phyloP scores from a whole-genome alignment of 2,113 vertebrate genomes.

The Labeo rohita region DNA sequence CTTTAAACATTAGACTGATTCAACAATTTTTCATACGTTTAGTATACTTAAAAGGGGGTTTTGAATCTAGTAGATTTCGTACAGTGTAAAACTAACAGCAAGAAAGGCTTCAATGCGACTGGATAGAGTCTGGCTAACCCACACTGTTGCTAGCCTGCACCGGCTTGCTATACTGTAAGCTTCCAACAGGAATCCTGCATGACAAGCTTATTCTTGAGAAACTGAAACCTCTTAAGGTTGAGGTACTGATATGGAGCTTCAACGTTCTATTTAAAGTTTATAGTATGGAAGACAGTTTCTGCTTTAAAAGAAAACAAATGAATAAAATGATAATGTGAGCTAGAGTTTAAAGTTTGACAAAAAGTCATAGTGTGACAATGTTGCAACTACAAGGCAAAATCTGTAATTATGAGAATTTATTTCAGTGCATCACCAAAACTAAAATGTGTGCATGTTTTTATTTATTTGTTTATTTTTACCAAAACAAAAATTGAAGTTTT shows the following conservation, averaged over 20 bases:
- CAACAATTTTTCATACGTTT: neutral
- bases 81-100: neutral
- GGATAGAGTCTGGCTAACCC: neutral
- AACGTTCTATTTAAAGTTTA: neutral
- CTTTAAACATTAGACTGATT: neutral
- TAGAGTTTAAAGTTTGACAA: neutral
- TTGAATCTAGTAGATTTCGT: neutral
- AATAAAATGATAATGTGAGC: neutral
- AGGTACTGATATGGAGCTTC: neutral
- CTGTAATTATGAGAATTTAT: too few relatives aligned
- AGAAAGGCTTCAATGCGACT: neutral
- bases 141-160: neutral
- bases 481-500: too few relatives aligned
- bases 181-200: slow-evolving; percentile 2
- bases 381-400: too few relatives aligned
- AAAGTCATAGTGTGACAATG: neutral
- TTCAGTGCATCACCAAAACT: too few relatives aligned
- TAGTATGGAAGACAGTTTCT: neutral
- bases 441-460: too few relatives aligned
- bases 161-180: neutral
- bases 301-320: neutral
- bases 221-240: neutral
- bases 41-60: too few relatives aligned
- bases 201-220: neutral
- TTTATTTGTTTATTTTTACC: too few relatives aligned